These are phyloP conservation scores for Eledona agricola DNA, from an alignment of 2,888 invertebrate species.

Conservation along the genomic window DNA sequence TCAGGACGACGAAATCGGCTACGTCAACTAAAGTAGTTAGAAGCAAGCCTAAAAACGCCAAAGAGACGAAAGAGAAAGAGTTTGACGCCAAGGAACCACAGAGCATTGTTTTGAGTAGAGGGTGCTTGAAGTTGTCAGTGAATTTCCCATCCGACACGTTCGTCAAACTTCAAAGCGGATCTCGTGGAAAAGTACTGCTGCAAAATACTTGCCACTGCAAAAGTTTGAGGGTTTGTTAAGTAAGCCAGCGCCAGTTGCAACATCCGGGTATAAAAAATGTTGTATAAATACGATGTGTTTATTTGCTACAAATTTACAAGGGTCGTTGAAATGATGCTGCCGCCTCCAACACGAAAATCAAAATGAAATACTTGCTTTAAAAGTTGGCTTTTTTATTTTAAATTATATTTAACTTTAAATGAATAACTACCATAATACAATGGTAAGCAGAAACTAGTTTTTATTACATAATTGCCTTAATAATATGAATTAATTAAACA, in stretches of 20 bases:
- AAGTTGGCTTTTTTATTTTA: conserved; percentile 11
- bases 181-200: conserved; percentile 50
- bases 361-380: neutral
- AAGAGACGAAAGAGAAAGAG: conserved; percentile 14
- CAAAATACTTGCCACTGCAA: conserved; percentile 46
- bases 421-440: conserved; percentile 25
- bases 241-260: too few species aligned
- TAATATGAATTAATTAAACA: conserved; percentile 16
- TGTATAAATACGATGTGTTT: conserved; percentile 1
- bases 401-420: conserved; percentile 28
- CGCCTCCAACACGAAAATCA: neutral
- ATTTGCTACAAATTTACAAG: conserved; percentile 15
- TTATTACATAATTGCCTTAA: conserved; percentile 27
- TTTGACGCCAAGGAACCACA: conserved; percentile 45
- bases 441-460: conserved; percentile 28
- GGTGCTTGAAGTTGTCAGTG: conserved; percentile 56
- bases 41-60: too few species aligned
- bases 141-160: conserved; percentile 60
- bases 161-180: conserved; percentile 54
- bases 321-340: neutral
- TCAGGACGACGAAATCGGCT: conserved; percentile 33
- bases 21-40: conserved; percentile 4
- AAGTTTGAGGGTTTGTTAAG: conserved; percentile 14
- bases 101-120: conserved; percentile 56
- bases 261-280: too few species aligned